Conservation (phyloP, 2,888 invertebrate genomes). For the Gerris lacustris region DNA sequence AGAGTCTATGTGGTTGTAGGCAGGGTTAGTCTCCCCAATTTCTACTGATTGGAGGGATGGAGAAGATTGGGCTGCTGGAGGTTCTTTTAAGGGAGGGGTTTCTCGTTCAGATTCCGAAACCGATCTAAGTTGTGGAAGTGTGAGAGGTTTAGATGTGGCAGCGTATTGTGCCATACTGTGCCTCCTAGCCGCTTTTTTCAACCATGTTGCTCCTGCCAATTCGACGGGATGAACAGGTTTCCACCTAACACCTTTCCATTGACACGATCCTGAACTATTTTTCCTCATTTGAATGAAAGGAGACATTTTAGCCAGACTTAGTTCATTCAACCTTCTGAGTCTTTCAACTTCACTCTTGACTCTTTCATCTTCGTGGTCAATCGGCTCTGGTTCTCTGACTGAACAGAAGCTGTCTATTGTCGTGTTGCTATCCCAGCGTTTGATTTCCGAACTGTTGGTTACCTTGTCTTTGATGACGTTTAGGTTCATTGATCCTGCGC, state of each 20-base stretch:
- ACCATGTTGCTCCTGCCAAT: slow-evolving; percentile 17
- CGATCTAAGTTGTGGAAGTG: background rate
- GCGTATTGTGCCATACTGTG: background rate
- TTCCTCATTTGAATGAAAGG: slow-evolving; percentile 22
- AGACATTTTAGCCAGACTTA: background rate
- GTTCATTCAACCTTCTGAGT: slow-evolving; percentile 9
- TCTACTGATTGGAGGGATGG: slow-evolving; percentile 5
- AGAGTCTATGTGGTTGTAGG: background rate
- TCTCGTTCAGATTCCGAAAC: background rate
- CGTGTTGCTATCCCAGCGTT: slow-evolving; percentile 27
- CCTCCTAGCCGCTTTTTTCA: slow-evolving; percentile 11
- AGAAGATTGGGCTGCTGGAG: background rate
- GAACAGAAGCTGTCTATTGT: slow-evolving; percentile 31
- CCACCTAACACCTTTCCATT: slow-evolving; percentile 36
- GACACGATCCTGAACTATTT: slow-evolving; percentile 32
- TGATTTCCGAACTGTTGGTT: slow-evolving; percentile 17
- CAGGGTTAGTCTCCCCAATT: background rate
- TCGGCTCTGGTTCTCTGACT: slow-evolving; percentile 17
- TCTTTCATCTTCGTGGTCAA: slow-evolving; percentile 5
- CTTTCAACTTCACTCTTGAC: background rate
- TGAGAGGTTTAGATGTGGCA: background rate
- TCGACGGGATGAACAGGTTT: slow-evolving; percentile 30
- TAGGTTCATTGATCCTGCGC: slow-evolving; percentile 7
- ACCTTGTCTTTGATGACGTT: slow-evolving; percentile 8
- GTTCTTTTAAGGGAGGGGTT: background rate